Percentiles rank a stretch among this genome's conserved stretches.
Conservation (phyloP, 2,113 vertebrate species). For the Porphyrio hochstetteri region DNA sequence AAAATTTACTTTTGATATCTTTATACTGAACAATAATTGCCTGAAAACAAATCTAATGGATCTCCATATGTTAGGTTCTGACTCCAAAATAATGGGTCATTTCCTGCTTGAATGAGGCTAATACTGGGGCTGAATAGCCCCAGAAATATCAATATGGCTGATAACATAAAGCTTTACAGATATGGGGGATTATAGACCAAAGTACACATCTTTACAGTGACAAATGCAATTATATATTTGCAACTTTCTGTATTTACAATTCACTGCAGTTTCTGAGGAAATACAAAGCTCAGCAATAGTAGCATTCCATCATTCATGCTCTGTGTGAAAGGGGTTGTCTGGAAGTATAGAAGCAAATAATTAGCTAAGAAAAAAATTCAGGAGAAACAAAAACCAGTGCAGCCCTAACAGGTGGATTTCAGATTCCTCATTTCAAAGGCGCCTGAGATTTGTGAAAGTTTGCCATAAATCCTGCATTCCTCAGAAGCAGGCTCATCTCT, state of each 20-base stretch:
- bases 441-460: background rate
- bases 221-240: background rate
- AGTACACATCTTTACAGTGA: background rate
- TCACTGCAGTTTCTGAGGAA: background rate
- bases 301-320: background rate
- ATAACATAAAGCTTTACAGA: background rate
- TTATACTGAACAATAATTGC: background rate
- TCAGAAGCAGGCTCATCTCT: background rate
- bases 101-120: background rate
- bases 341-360: background rate
- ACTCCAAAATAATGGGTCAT: background rate
- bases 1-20: background rate
- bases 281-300: background rate
- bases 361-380: background rate
- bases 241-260: background rate
- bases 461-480: background rate
- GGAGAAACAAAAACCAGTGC: background rate
- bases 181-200: background rate
- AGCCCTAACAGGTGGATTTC: background rate
- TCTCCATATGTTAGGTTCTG: background rate
- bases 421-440: background rate
- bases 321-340: background rate
- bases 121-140: background rate
- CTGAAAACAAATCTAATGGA: background rate
- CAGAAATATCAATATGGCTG: background rate